Evolutionary conservation across 2,797 vertebrate genomes (phyloP).

Genomic region (Mormyrops attenuatus): DNA sequence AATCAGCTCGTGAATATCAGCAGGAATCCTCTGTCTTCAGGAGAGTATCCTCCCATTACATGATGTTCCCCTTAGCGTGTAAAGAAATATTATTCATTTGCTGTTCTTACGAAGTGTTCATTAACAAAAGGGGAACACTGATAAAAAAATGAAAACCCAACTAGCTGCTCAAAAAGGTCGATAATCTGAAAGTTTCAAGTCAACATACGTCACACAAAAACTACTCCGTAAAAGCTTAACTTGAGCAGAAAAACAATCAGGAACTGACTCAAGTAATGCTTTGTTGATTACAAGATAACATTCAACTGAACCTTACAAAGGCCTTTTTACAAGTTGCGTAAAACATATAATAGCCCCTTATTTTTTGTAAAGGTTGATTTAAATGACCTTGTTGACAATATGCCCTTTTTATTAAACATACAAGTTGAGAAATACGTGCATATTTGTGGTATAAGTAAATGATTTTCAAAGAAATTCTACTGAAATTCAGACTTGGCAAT

Average conservation of each 20-base stretch:
- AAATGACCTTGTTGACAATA: neutral
- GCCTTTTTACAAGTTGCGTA: neutral
- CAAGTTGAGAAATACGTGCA: neutral
- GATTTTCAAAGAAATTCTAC: neutral
- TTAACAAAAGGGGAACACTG: neutral
- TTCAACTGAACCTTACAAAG: neutral
- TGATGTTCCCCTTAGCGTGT: neutral
- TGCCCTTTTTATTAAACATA: neutral
- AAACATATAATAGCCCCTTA: neutral
- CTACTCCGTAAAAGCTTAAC: neutral
- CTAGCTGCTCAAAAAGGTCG: neutral
- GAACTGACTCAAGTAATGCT: neutral
- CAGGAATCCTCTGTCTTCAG: neutral
- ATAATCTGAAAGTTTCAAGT: neutral
- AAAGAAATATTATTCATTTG: neutral
- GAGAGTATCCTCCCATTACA: neutral
- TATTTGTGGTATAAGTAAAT: neutral
- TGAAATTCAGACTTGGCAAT: neutral
- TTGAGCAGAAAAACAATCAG: neutral
- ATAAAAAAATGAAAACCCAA: neutral
- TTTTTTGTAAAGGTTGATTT: neutral
- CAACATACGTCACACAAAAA: neutral
- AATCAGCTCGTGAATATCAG: neutral
- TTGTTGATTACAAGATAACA: neutral
- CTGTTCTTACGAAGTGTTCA: neutral